phyloP scores from a whole-genome alignment of 2,797 vertebrate genomes.

The Tauraco hartlaubi region DNA sequence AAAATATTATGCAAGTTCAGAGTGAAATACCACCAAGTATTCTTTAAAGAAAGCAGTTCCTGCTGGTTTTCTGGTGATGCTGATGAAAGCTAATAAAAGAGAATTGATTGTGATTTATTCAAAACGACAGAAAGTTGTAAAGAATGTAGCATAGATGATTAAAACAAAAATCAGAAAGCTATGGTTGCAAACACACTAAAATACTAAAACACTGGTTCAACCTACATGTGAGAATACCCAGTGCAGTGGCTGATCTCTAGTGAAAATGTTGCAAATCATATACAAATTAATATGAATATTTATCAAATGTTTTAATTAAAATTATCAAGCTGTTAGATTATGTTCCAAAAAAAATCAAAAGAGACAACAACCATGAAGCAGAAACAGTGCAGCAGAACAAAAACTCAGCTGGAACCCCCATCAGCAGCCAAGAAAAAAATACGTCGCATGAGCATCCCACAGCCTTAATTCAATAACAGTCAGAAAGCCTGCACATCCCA shows the following conservation, averaged over 20 bases:
- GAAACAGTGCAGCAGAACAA: constrained; percentile 43
- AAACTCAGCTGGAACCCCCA: constrained; percentile 54
- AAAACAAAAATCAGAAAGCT: not conserved
- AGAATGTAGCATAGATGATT: not conserved
- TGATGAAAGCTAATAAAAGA: not conserved
- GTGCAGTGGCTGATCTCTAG: not conserved
- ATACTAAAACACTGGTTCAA: not conserved
- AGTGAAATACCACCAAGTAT: not conserved
- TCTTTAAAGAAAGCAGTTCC: not conserved
- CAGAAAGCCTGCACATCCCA: constrained; percentile 43
- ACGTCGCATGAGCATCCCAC: not conserved
- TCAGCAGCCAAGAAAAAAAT: constrained; percentile 41
- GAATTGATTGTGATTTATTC: not conserved
- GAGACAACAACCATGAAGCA: constrained; percentile 18
- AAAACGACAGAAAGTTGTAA: not conserved
- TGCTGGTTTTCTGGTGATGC: not conserved
- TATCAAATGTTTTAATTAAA: constrained; percentile 69
- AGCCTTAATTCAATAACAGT: constrained; percentile 47
- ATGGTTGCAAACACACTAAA: not conserved
- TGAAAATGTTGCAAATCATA: constrained; percentile 25
- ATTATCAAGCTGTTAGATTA: constrained; percentile 50
- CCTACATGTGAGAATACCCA: not conserved
- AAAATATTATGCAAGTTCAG: not conserved
- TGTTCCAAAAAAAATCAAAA: constrained; percentile 25
- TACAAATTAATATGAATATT: constrained; percentile 59